These are phyloP conservation scores for Pseudorasbora parva DNA, from an alignment of 2,113 vertebrate species.

Conservation along the genomic window DNA sequence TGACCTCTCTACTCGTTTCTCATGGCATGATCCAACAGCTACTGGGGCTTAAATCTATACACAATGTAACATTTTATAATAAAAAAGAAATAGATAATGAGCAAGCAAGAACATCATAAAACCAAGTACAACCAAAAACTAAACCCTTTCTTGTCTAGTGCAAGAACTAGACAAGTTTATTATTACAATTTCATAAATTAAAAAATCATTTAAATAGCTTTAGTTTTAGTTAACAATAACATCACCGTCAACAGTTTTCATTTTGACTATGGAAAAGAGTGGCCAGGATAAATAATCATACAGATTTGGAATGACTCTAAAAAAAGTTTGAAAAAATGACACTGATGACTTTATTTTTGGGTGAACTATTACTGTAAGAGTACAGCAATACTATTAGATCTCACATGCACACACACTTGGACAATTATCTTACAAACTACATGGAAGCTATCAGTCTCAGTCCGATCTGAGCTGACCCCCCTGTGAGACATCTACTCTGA, in stretches of 20 bases:
- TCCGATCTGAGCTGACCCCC: constrained; percentile 40
- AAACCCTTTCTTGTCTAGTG: too few species aligned
- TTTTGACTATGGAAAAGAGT: not conserved
- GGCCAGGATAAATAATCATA: not conserved
- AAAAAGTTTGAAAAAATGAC: too few species aligned
- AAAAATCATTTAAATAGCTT: too few species aligned
- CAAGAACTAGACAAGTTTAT: too few species aligned
- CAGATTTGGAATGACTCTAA: not conserved
- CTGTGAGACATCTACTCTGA: constrained; percentile 64
- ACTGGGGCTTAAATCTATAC: not conserved
- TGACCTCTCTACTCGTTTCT: constrained; percentile 54
- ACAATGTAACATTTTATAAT: too few species aligned
- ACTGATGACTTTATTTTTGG: constrained; percentile 1
- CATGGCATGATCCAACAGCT: constrained; percentile 41
- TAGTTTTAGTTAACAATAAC: too few species aligned
- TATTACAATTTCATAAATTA: too few species aligned
- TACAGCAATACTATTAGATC: not conserved
- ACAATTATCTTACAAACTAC: constrained; percentile 9
- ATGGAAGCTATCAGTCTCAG: not conserved
- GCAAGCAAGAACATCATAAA: too few species aligned
- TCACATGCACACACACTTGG: constrained; percentile 41
- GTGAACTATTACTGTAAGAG: constrained; percentile 7
- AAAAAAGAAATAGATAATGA: too few species aligned
- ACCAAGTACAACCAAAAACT: too few species aligned
- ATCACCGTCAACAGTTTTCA: too few species aligned